Evolutionary conservation across 2,113 vertebrate genomes (phyloP).

Genomic region (Sebastes schlegelii): DNA sequence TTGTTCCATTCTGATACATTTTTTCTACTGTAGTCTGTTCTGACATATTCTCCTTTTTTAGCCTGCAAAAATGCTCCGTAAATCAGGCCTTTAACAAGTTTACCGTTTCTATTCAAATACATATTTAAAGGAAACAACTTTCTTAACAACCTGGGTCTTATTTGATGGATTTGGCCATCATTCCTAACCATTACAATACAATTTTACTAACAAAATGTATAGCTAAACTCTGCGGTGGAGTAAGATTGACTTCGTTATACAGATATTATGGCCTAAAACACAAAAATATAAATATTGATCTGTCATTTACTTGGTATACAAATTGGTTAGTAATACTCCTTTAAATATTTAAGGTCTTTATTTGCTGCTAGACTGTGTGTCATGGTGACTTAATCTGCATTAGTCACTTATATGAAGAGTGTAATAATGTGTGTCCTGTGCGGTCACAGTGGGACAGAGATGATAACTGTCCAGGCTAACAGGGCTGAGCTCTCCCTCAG

Average conservation of each 20-base stretch:
- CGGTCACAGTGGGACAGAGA: conserved; percentile 39
- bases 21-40: too few relatives aligned
- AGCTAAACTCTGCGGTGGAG: background rate
- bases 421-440: conserved; percentile 22
- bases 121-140: background rate
- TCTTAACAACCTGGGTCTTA: background rate
- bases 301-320: background rate
- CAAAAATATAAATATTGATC: background rate
- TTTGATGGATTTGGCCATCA: background rate
- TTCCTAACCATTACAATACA: background rate
- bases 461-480: conserved; percentile 48
- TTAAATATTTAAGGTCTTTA: background rate
- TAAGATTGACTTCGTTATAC: background rate
- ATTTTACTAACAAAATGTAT: background rate
- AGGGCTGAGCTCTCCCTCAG: conserved; percentile 51
- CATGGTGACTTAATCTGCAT: background rate
- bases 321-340: background rate
- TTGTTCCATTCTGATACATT: background rate
- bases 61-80: too few relatives aligned
- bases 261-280: background rate
- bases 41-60: background rate
- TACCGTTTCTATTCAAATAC: background rate
- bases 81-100: background rate
- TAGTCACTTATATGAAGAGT: background rate
- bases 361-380: background rate